Evolutionary conservation across 2,797 vertebrate genomes (phyloP), one percentile per base, ranked within the genome.

Genomic region (Leptatherina wallacei): DNA sequence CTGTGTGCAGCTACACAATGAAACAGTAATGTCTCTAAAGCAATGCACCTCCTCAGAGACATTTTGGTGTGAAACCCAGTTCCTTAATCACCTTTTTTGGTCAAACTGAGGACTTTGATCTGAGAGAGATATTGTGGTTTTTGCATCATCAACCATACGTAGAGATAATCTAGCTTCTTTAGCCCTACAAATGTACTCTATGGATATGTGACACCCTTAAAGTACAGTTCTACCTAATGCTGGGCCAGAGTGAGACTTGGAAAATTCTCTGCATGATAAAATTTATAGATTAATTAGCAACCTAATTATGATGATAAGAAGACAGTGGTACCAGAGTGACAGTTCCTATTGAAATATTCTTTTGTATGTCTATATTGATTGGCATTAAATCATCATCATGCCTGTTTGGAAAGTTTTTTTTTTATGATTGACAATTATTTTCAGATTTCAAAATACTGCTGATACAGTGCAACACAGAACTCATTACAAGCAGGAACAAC

Each of bases 1-100:
- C 18, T 35, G 64, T 40, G 61, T 55, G 32, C 49, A 66, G 51
- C 44, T 38, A 47, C 61, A 63, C n/a, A 56, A 40, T 44, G 35
- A 14, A 47, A 55, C 52, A 58, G n/a, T 44, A 30, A 58, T 42
- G 47, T 24, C 8, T 55, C 20, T n/a, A 11, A 65, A 62, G 36
- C 57, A 63, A 58, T 2, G 35, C 56, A 29, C 32, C 40, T 27
- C 24, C 63, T 18, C 24, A 36, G 35, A 57, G n/a, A 60, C 3
- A 27, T 36, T 12, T 47, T 33, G 33, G 16, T 55, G 36, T 61
- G 32, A 24, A 57, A 51, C 33, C 52, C 4, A 49, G 40, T 0
- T 1, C 10, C 27, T 38, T n/a, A 57, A 49, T 51, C 30, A 7
- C 32, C 38, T 49, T 58, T 62, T 75, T 55, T 67, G 65, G 33